phyloP scores from a whole-genome alignment of 2,113 vertebrate species.

The Antigone vipio region DNA sequence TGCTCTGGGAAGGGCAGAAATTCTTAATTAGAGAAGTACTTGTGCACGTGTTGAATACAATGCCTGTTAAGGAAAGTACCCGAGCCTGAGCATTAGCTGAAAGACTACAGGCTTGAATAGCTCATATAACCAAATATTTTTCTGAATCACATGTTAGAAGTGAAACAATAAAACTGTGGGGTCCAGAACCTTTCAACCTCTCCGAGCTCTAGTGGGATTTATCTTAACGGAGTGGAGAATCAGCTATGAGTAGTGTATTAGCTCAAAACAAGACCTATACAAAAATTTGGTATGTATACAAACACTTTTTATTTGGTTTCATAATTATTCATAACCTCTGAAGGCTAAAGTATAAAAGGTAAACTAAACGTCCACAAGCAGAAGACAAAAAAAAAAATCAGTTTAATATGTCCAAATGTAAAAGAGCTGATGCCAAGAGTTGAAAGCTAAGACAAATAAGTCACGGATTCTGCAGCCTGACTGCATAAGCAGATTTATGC shows the following conservation, averaged over 20 bases:
- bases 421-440: neutral
- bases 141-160: neutral
- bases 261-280: neutral
- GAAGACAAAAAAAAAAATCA: neutral
- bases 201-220: neutral
- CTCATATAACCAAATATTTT: neutral
- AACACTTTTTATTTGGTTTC: neutral
- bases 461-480: neutral
- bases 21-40: neutral
- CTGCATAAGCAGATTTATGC: neutral
- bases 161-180: neutral
- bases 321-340: neutral
- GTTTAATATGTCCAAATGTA: neutral
- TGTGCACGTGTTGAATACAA: neutral
- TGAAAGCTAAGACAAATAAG: neutral
- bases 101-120: neutral
- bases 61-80: neutral
- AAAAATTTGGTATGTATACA: neutral
- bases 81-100: neutral
- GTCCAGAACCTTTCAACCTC: neutral
- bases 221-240: neutral
- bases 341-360: neutral
- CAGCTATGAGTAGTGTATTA: neutral
- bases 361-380: neutral
- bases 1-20: rapidly evolving